Base-by-base conservation (phyloP, 2,888 invertebrate genomes). In the Cynaeus angustus region DNA sequence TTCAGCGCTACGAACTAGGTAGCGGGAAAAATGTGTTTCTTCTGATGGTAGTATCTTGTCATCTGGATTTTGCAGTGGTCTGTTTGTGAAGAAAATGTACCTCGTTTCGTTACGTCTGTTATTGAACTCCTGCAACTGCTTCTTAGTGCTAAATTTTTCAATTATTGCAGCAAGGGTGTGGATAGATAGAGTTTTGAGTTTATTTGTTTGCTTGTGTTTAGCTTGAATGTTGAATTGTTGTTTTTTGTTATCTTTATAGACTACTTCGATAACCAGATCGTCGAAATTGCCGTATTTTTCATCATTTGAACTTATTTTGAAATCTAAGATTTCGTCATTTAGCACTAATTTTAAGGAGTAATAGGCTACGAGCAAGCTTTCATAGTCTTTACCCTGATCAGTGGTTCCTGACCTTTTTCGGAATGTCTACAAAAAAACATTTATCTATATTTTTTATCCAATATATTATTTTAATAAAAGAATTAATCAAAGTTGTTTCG, bases 301-400 rank as follows among this genome's bases (percentile, higher is more conserved):
- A 53, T 30, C 33, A 10, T 53, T 53, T 6, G 30, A 53, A 12
- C 33, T 33, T 30, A 53, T 33, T 33, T 33, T 14, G 13, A 33
- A 53, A 9, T 33, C 37, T 1, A 10, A 1, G 33, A 33, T 12
- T 6, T 30, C 30, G 13, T 53, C 37, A 12, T 53, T 30, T 1
- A 33, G 8, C 1, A 30, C 10, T 2, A 33, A 12, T 33, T 53
- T 53, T 6, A 53, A 5, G 21, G 30, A 30, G 33, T 33, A 33
- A 12, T 53, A 53, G 5, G 33, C 30, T 7, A 30, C 33, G 2
- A 53, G 13, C 1, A 53, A 30, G n/a, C 30, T 33, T 53, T 53
- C 53, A n/a, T 53, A 53, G 4, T 30, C 33, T 53, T 53, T 53
- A 6, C 53, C 53, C 13, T 33, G 4, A 30, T 53, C 53, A 5